Base-by-base conservation (phyloP, 2,113 vertebrate species). In the Aythya baeri region DNA sequence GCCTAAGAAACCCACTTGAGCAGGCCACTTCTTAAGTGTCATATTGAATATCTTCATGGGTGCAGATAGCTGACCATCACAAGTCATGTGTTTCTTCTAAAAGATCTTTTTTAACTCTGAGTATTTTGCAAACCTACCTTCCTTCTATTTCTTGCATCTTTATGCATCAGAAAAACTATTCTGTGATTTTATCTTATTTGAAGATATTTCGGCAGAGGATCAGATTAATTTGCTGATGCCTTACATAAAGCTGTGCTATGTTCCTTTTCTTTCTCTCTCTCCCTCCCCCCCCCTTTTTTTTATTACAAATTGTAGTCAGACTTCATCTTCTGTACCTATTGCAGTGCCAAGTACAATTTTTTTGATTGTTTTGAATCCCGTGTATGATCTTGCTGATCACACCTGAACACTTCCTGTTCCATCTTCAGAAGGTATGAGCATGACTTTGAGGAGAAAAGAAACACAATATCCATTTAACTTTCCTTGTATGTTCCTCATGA, bases 401-500 rank as follows among this genome's bases (percentile, higher is more conserved):
- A 32, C 15, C 20, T 63, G 34, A 87, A 32, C 22, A 46, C 4
- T 5, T 2, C 38, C 5, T 4, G 3, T 36, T 46, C 50, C 16
- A 11, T 17, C 50, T 23, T 58, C 26, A 61, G 75, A 32, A 44
- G 25, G 32, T 36, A 4, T 7, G 31, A 34, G 5, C 0, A 0
- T 22, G 54, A 22, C 29, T 44, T 41, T 18, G 20, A 81, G 26
- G 55, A 66, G 20, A 16, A 11, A 32, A 20, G 41, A 21, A 82
- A 6, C 13, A 6, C 0, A 32, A 62, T 38, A 52, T 2, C 8
- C 52, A 59, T 1, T 20, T 32, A 20, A 13, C 4, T 61, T 58
- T 59, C 32, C 21, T 36, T 52, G 3, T 15, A 2, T 1, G 1
- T 59, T 71, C 43, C 31, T 44, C 1, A 3, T 27, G 54, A 55